Conservation (phyloP, 2,888 invertebrate species). For the Tetheella fluctuosa region DNA sequence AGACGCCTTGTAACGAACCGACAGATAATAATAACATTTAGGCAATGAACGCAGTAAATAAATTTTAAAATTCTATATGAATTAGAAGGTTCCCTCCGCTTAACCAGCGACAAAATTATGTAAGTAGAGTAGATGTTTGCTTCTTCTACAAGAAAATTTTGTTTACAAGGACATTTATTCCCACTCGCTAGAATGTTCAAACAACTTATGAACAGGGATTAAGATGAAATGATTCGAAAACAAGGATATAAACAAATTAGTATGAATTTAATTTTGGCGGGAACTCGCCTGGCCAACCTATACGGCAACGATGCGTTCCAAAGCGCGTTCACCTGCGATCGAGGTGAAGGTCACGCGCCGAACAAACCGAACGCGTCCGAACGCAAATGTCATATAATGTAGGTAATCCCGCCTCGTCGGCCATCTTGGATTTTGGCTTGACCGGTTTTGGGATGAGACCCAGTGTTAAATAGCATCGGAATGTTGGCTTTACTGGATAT, state of each 20-base stretch:
- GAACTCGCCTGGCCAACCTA: neutral
- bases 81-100: too few relatives aligned
- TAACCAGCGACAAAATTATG: too few relatives aligned
- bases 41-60: too few relatives aligned
- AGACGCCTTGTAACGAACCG: too few relatives aligned
- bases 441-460: constrained; percentile 65
- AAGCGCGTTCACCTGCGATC: constrained; percentile 73
- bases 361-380: constrained; percentile 55
- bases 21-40: too few relatives aligned
- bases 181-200: too few relatives aligned
- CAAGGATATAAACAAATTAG: neutral
- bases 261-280: neutral
- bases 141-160: too few relatives aligned
- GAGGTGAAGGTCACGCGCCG: constrained; percentile 78
- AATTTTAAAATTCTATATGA: too few relatives aligned
- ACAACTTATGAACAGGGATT: too few relatives aligned
- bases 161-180: too few relatives aligned
- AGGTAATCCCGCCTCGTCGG: constrained; percentile 64
- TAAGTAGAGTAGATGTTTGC: too few relatives aligned
- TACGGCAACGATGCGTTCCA: constrained; percentile 44
- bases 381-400: constrained; percentile 70
- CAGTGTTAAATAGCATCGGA: constrained; percentile 41
- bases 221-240: too few relatives aligned
- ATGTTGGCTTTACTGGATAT: constrained; percentile 58
- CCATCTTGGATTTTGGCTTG: constrained; percentile 73